phyloP scores from a whole-genome alignment of 2,113 vertebrate species.

The Campylomormyrus tamandua region DNA sequence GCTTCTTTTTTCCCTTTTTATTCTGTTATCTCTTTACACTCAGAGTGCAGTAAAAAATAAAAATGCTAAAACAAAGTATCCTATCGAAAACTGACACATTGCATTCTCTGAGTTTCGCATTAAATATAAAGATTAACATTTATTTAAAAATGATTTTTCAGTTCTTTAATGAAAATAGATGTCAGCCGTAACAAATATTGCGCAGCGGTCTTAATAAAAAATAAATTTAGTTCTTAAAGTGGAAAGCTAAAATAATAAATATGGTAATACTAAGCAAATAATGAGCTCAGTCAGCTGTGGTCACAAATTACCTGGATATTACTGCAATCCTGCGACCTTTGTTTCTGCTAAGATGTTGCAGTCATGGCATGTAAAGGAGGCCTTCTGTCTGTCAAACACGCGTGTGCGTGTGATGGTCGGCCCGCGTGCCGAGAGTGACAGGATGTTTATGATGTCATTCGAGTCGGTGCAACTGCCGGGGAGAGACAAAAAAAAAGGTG shows the following conservation, averaged over 20 bases:
- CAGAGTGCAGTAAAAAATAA: neutral
- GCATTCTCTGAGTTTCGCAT: neutral
- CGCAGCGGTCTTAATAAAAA: neutral
- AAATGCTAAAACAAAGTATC: neutral
- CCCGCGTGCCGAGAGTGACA: neutral
- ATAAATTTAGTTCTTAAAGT: neutral
- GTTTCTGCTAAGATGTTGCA: neutral
- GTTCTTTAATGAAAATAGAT: neutral
- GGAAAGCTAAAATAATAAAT: neutral
- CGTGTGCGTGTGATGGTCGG: neutral
- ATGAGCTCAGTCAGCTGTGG: neutral
- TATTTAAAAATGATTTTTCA: neutral
- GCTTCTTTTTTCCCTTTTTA: neutral
- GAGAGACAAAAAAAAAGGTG: conserved; percentile 8
- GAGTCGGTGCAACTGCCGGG: neutral
- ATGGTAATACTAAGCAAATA: neutral
- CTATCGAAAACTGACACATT: neutral
- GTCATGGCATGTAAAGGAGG: neutral
- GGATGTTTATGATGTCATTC: neutral
- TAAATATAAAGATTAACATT: neutral
- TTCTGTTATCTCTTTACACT: neutral
- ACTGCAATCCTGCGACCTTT: neutral
- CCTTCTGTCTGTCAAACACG: neutral
- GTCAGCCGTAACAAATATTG: neutral
- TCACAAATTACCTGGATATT: neutral